Evolutionary conservation across 2,888 invertebrate genomes (phyloP), one percentile per base, ranked within the genome.

Genomic region (Carpatolechia fugitivella): DNA sequence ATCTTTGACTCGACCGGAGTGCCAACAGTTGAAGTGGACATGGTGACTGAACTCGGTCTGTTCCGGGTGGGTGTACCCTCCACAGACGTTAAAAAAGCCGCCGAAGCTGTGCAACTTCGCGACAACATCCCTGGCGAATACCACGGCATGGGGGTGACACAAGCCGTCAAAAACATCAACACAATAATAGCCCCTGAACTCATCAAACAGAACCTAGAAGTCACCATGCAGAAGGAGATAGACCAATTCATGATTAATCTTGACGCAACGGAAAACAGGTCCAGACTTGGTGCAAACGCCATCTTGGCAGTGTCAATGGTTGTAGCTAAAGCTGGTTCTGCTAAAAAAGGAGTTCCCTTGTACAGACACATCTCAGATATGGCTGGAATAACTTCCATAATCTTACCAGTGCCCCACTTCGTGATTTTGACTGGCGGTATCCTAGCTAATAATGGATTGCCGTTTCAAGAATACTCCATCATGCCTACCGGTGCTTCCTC

Each of bases 391-490:
- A 93, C 92, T 55, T 92, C 96, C 33, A 95, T 99, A 62, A 94
- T 99, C 66, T 91, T 99, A 52, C 99, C 99, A 3, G 97, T 98
- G 1, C 99, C 99, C 14, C 98, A 99, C 50, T 98, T 99, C 83
- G 99, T 98, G 74, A 97, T 99, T 13, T 96, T 99, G 82, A 99
- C 98, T 69, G 99, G 99, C 54, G 99, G 99, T 18, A 95, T 95
- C 18, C 97, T 99, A 70, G 97, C 99, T 64, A 98, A 98, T 56
- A 99, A 99, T 87, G 98, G 97, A 74, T 85, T 98, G 66, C 97
- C 97, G 54, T 97, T 98, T 94, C 97, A 97, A 85, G 98, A 98
- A 85, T 98, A 98, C 87, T 95, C 95, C 93, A 95, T 98, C 65
- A 91, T 99, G 68, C 98, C 98, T 20, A 95, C 95, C 51, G 98